phyloP scores from a whole-genome alignment of 1,140 invertebrate species.

The Bicyclus anynana region DNA sequence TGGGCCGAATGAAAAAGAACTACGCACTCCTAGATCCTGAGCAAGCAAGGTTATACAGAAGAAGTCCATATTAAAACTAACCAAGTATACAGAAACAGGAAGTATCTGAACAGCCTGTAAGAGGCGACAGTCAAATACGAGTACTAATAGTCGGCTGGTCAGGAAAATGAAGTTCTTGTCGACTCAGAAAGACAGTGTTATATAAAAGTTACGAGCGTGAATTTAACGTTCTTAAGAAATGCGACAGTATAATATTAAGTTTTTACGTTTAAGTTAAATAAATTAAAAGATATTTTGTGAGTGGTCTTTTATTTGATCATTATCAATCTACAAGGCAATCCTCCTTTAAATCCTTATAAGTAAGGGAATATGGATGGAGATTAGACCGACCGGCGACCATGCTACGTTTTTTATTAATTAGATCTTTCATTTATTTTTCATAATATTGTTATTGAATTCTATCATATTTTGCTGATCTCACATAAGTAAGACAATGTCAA shows the following conservation, averaged over 20 bases:
- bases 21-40: conserved; percentile 65
- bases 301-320: neutral
- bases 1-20: conserved; percentile 67
- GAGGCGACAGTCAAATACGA: conserved; percentile 1
- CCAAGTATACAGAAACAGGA: neutral
- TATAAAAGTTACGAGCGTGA: conserved; percentile 1
- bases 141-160: neutral
- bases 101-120: conserved; percentile 1
- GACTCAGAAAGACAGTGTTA: neutral
- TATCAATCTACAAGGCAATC: no score
- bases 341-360: no score
- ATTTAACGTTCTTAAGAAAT: conserved; percentile 6
- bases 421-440: no score
- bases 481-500: no score
- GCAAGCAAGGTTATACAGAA: conserved; percentile 41
- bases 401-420: no score
- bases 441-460: no score
- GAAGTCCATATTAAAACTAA: conserved; percentile 16
- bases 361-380: no score
- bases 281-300: neutral
- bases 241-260: neutral
- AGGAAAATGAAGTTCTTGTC: neutral
- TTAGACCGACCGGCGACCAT: no score
- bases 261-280: neutral
- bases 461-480: no score